Percentiles rank a stretch among this genome's conserved stretches.
Conservation (phyloP, 2,888 invertebrate genomes). For the Drosophila pullipes region DNA sequence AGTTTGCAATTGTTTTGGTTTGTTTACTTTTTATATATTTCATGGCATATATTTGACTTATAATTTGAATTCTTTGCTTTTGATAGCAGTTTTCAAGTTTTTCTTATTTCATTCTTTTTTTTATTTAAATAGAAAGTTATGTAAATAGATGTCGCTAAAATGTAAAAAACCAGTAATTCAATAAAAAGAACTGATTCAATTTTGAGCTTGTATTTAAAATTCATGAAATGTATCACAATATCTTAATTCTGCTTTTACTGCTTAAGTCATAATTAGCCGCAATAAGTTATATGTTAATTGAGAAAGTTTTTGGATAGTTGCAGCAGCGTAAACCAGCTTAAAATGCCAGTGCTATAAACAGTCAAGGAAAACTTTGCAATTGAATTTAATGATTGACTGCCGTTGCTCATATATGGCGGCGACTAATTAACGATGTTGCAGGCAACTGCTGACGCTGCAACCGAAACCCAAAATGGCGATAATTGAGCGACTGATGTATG, state of each 20-base stretch:
- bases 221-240: no score
- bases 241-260: neutral
- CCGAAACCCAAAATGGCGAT: constrained; percentile 54
- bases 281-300: neutral
- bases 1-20: constrained; percentile 19
- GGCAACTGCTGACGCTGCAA: constrained; percentile 26
- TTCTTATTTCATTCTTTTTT: neutral
- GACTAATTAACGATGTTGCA: constrained; percentile 61
- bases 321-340: neutral
- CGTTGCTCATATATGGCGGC: constrained; percentile 43
- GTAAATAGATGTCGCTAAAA: neutral
- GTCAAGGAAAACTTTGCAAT: constrained; percentile 46
- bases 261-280: neutral
- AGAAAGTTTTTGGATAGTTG: constrained; percentile 2
- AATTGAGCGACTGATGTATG: constrained; percentile 34
- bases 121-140: neutral
- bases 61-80: constrained; percentile 3
- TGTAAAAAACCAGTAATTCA: neutral
- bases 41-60: neutral
- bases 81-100: neutral
- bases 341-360: constrained; percentile 39
- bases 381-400: constrained; percentile 65
- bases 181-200: neutral
- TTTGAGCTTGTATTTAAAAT: neutral
- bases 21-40: neutral